phyloP scores from a whole-genome alignment of 2,113 vertebrate genomes.

The Gallinago paraguaiae region DNA sequence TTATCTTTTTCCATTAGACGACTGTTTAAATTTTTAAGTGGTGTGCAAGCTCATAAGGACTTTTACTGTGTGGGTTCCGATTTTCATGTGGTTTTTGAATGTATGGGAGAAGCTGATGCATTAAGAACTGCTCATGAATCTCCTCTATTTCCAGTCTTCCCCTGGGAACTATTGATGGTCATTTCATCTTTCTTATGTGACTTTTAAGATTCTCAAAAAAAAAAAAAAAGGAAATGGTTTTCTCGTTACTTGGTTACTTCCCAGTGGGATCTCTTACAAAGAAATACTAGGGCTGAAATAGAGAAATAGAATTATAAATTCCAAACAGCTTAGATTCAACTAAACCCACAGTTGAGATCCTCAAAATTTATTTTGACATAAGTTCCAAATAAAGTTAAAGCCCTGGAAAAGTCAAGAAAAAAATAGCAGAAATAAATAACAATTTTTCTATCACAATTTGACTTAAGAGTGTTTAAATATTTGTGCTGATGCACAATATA shows the following conservation, averaged over 20 bases:
- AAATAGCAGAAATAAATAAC: neutral
- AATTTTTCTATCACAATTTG: neutral
- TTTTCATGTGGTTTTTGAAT: slow-evolving; percentile 33
- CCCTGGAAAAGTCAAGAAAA: neutral
- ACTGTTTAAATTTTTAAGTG: slow-evolving; percentile 16
- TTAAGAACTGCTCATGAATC: slow-evolving; percentile 56
- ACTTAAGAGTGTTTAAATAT: neutral
- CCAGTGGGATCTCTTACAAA: slow-evolving; percentile 39
- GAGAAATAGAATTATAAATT: slow-evolving; percentile 54
- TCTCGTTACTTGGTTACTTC: slow-evolving; percentile 50
- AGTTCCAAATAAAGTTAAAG: slow-evolving; percentile 1
- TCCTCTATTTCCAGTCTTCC: slow-evolving; percentile 36
- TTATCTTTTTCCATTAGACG: neutral
- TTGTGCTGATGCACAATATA: neutral
- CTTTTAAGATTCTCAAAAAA: slow-evolving; percentile 46
- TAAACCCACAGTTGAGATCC: slow-evolving; percentile 4
- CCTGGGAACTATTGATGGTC: slow-evolving; percentile 49
- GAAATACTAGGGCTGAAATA: slow-evolving; percentile 26
- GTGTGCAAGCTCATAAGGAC: neutral
- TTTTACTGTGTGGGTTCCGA: neutral
- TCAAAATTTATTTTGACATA: slow-evolving; percentile 32
- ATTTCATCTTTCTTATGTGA: slow-evolving; percentile 72
- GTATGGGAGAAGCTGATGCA: slow-evolving; percentile 6
- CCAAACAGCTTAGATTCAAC: neutral
- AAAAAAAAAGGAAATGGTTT: neutral